Percentiles rank a stretch among this genome's conserved stretches.
Conservation (phyloP, 1,140 invertebrate species). For the Orussus abietinus region DNA sequence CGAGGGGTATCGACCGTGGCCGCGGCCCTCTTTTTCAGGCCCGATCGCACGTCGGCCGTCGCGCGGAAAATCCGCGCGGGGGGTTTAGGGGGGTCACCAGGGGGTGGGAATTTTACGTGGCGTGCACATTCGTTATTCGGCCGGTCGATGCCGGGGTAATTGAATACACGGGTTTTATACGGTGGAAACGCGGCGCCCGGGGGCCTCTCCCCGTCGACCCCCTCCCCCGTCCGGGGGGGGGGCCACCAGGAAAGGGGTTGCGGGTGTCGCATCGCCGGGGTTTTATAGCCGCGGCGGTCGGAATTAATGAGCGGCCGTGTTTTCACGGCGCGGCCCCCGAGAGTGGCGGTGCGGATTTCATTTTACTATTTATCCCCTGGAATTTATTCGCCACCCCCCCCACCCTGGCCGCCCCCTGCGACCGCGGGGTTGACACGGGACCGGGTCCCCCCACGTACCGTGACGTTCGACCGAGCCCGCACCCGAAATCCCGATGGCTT, state of each 20-base stretch:
- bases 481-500: too few relatives aligned
- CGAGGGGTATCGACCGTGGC: constrained; percentile 2
- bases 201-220: constrained; percentile 1
- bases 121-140: constrained; percentile 37
- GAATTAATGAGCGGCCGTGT: constrained; percentile 39
- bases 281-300: constrained; percentile 31
- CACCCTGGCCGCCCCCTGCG: too few relatives aligned
- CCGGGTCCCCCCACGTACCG: too few relatives aligned
- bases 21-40: neutral
- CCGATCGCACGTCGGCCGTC: constrained; percentile 6
- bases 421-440: too few relatives aligned
- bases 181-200: neutral
- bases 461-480: too few relatives aligned
- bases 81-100: too few relatives aligned
- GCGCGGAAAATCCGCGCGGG: too few relatives aligned
- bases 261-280: constrained; percentile 26
- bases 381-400: constrained; percentile 37
- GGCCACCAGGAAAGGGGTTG: too few relatives aligned
- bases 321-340: constrained; percentile 25
- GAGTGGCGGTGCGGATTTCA: constrained; percentile 30
- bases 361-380: constrained; percentile 34
- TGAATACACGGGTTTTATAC: constrained; percentile 38
- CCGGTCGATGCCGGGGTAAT: constrained; percentile 36
- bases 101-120: constrained; percentile 30
- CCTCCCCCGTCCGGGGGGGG: neutral